Conservation (phyloP, 2,888 invertebrate genomes). For the Macaria notata region DNA sequence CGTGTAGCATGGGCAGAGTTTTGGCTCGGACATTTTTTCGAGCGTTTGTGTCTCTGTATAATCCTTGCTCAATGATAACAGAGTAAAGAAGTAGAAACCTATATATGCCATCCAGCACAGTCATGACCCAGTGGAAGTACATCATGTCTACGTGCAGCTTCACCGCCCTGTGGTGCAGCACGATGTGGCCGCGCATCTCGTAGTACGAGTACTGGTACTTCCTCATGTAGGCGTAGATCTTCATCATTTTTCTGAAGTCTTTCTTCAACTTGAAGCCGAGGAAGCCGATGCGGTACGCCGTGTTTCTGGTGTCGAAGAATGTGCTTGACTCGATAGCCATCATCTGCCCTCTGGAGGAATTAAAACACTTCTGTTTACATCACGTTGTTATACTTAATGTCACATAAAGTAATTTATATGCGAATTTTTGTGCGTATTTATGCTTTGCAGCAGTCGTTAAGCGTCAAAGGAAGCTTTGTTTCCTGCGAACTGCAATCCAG, state of each 20-base stretch:
- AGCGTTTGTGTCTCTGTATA: too few relatives aligned
- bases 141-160: conserved; percentile 44
- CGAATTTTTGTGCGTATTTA: too few relatives aligned
- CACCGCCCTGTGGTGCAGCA: conserved; percentile 12
- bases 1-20: too few relatives aligned
- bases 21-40: too few relatives aligned
- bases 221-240: conserved; percentile 36
- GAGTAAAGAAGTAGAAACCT: neutral
- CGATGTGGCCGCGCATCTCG: neutral
- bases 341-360: conserved; percentile 29
- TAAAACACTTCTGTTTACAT: too few relatives aligned
- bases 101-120: conserved; percentile 39
- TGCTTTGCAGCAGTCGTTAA: too few relatives aligned
- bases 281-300: conserved; percentile 46
- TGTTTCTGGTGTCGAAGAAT: conserved; percentile 40
- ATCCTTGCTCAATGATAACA: too few relatives aligned
- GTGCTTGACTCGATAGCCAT: conserved; percentile 35
- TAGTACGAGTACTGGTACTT: conserved; percentile 6
- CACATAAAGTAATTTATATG: too few relatives aligned
- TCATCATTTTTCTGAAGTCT: conserved; percentile 33
- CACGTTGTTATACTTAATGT: too few relatives aligned
- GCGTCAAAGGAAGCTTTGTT: too few relatives aligned
- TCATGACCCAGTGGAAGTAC: conserved; percentile 47
- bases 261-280: conserved; percentile 35
- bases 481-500: too few relatives aligned